These are phyloP conservation scores for Xenopus laevis DNA, from an alignment of 2,113 vertebrate species.

Conservation along the genomic window DNA sequence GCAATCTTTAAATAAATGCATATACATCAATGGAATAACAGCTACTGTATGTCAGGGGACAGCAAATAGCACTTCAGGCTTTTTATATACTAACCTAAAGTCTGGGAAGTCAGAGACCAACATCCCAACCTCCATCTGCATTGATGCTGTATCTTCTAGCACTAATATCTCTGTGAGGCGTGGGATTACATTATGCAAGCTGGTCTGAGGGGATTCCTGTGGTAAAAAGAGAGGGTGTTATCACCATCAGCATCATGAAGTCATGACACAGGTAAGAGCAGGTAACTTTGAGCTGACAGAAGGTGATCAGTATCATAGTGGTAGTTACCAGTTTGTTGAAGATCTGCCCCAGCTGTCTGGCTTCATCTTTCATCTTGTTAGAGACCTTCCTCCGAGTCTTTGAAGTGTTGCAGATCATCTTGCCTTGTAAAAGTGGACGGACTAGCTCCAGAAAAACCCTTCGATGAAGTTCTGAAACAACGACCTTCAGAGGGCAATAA, in stretches of 20 bases:
- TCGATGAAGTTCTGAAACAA: constrained; percentile 79
- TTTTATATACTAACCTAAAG: constrained; percentile 67
- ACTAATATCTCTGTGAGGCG: constrained; percentile 82
- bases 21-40: too few species aligned
- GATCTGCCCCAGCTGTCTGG: constrained; percentile 73
- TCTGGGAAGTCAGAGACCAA: constrained; percentile 86
- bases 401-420: constrained; percentile 76
- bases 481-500: constrained; percentile 51
- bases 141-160: constrained; percentile 81
- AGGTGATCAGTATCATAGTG: too few species aligned
- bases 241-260: background rate
- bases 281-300: too few species aligned
- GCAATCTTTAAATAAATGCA: too few species aligned
- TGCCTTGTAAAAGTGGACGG: constrained; percentile 75
- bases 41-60: too few species aligned
- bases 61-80: too few species aligned
- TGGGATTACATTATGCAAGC: constrained; percentile 77
- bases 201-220: constrained; percentile 77
- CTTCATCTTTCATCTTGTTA: constrained; percentile 72
- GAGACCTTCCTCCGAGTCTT: constrained; percentile 80
- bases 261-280: too few species aligned
- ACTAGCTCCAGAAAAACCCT: constrained; percentile 78
- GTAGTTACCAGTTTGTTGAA: constrained; percentile 77
- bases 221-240: background rate
- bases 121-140: constrained; percentile 89